Conservation (phyloP, 2,113 vertebrate species). For the Cyphomyrus plagiostoma region DNA sequence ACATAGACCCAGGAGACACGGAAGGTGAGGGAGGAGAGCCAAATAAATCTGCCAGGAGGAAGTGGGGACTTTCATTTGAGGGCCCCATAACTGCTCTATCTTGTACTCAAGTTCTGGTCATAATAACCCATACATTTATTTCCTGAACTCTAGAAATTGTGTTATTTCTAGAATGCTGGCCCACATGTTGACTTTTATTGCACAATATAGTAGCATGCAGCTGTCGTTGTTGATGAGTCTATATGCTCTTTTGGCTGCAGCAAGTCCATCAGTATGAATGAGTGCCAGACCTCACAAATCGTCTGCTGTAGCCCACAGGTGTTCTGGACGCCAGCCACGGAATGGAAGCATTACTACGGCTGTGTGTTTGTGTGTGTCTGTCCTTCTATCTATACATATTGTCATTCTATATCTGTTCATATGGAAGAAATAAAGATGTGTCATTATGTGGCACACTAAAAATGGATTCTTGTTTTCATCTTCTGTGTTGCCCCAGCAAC, state of each 20-base stretch:
- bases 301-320: background rate
- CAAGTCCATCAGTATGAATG: background rate
- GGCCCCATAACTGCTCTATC: background rate
- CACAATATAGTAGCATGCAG: slow-evolving; percentile 16
- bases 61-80: slow-evolving; percentile 4
- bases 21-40: background rate
- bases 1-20: background rate
- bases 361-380: slow-evolving; percentile 26
- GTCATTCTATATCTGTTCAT: slow-evolving; percentile 36
- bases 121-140: background rate
- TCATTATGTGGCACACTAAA: slow-evolving; percentile 39
- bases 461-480: slow-evolving; percentile 45
- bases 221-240: slow-evolving; percentile 33
- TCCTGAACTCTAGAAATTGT: background rate
- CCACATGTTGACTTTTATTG: background rate
- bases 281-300: background rate
- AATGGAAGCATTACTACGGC: background rate
- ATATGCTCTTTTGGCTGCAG: background rate
- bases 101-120: background rate
- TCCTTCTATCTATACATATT: slow-evolving; percentile 17
- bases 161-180: background rate
- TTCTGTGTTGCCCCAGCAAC: slow-evolving; percentile 44
- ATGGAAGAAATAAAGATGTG: slow-evolving; percentile 52
- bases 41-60: background rate
- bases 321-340: background rate